Evolutionary conservation across 2,888 invertebrate species (phyloP).

Genomic region (Ligdia adustata): DNA sequence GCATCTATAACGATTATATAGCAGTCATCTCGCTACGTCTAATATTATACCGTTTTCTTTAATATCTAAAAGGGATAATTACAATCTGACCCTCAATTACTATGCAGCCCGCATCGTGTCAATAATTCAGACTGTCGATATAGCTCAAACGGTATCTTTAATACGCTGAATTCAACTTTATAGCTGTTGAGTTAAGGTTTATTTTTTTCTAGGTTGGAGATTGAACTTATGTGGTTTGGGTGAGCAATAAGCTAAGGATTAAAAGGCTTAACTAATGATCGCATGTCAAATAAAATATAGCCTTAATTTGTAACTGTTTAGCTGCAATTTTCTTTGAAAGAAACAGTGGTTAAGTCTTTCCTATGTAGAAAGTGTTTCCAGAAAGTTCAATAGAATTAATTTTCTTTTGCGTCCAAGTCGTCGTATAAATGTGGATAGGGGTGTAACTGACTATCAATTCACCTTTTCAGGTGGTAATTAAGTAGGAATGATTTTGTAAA

Average conservation of each 20-base stretch:
- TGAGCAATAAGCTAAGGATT: constrained; percentile 7
- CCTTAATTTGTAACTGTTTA: constrained; percentile 24
- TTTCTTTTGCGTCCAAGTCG: constrained; percentile 35
- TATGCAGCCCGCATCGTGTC: constrained; percentile 39
- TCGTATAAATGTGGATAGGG: constrained; percentile 30
- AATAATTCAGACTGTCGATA: constrained; percentile 29
- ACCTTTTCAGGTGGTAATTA: constrained; percentile 22
- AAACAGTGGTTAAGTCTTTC: constrained; percentile 19
- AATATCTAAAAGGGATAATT: constrained; percentile 38
- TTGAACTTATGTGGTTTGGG: constrained; percentile 7
- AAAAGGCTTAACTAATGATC: constrained; percentile 33
- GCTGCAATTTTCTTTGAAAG: constrained; percentile 17
- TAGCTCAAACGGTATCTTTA: neutral
- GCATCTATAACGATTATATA: constrained; percentile 11
- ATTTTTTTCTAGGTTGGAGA: neutral
- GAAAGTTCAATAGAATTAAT: constrained; percentile 35
- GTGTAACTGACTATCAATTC: constrained; percentile 22
- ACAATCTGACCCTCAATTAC: constrained; percentile 38
- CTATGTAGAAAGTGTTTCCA: constrained; percentile 19
- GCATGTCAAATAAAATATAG: constrained; percentile 34
- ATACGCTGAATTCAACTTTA: constrained; percentile 18
- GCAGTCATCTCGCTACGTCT: constrained; percentile 11
- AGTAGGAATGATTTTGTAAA: constrained; percentile 21
- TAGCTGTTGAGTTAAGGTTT: neutral
- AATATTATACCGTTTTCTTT: constrained; percentile 34